phyloP scores from a whole-genome alignment of 2,113 vertebrate species.

The Chascanopsetta lugubris region DNA sequence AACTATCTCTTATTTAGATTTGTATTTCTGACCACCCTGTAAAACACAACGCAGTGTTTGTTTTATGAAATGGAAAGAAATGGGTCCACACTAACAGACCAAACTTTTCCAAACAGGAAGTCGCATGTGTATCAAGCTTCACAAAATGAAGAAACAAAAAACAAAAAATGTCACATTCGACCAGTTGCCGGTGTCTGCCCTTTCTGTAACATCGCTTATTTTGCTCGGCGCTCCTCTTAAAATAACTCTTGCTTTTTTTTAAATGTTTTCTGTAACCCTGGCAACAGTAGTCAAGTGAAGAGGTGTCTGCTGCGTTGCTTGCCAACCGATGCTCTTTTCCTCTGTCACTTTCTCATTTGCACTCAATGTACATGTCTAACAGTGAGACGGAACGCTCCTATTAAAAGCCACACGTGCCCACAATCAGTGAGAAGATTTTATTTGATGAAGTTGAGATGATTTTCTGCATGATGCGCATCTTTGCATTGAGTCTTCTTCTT shows the following conservation, averaged over 20 bases:
- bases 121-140: background rate
- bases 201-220: constrained; percentile 37
- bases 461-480: background rate
- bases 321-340: constrained; percentile 47
- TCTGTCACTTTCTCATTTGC: constrained; percentile 23
- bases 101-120: too few relatives aligned
- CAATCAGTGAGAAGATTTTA: background rate
- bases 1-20: too few relatives aligned
- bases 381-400: background rate
- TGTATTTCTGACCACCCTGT: too few relatives aligned
- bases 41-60: too few relatives aligned
- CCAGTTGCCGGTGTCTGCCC: constrained; percentile 27
- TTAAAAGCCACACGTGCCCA: background rate
- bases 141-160: background rate
- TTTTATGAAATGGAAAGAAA: too few relatives aligned
- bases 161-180: constrained; percentile 25
- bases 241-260: constrained; percentile 60
- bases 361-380: constrained; percentile 18
- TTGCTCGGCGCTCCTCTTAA: constrained; percentile 53
- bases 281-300: constrained; percentile 64
- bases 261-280: constrained; percentile 65
- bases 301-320: constrained; percentile 47
- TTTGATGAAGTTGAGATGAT: background rate
- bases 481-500: background rate
- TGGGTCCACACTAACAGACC: too few relatives aligned